phyloP scores from a whole-genome alignment of 2,797 vertebrate genomes.

The Chelon labrosus region DNA sequence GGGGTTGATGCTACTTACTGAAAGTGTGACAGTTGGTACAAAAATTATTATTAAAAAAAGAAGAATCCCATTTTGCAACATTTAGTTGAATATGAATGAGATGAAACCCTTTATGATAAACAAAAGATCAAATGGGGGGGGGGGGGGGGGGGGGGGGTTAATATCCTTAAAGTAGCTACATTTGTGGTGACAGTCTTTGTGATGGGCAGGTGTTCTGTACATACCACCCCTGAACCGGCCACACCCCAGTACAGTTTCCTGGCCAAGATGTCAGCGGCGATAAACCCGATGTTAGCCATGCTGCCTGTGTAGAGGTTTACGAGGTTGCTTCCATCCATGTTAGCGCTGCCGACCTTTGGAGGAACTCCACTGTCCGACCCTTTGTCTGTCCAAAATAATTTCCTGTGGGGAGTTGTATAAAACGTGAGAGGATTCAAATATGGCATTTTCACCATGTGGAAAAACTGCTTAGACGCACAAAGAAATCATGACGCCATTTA shows the following conservation, averaged over 20 bases:
- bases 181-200: neutral
- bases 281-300: constrained; percentile 75
- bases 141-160: too few species aligned
- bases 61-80: neutral
- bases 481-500: neutral
- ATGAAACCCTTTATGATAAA: neutral
- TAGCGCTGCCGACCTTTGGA: constrained; percentile 80
- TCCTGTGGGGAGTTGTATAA: constrained; percentile 56
- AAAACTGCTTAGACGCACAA: too few species aligned
- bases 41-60: neutral
- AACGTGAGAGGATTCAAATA: constrained; percentile 5
- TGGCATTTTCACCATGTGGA: too few species aligned
- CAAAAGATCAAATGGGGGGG: neutral
- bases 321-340: constrained; percentile 83
- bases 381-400: constrained; percentile 84
- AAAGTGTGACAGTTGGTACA: neutral
- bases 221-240: constrained; percentile 74
- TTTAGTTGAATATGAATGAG: neutral
- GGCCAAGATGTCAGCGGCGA: constrained; percentile 77
- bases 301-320: constrained; percentile 75
- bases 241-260: constrained; percentile 83
- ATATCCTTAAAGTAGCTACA: neutral
- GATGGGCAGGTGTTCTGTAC: constrained; percentile 27
- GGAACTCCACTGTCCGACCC: constrained; percentile 78
- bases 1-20: neutral